Evolutionary conservation across 2,888 invertebrate species (phyloP).

Genomic region (Drosophila anceps): DNA sequence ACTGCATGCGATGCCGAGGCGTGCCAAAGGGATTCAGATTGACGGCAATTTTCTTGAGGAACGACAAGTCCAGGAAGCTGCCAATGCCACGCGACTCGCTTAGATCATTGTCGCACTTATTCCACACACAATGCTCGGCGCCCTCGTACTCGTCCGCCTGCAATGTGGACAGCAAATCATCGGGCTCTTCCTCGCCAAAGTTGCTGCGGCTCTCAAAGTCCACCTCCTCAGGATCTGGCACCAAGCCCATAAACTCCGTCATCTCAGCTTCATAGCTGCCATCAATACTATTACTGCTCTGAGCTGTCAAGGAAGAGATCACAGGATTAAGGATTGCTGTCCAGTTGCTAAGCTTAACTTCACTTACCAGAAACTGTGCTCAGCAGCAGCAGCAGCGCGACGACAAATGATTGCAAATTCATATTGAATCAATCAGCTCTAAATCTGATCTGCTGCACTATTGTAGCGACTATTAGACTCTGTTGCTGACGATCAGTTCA

Average conservation of each 20-base stretch:
- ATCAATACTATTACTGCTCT: conserved; percentile 21
- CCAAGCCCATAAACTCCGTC: conserved; percentile 56
- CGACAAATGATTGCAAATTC: conserved; percentile 27
- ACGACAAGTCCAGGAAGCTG: conserved; percentile 69
- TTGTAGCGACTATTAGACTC: conserved; percentile 48
- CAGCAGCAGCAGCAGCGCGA: conserved; percentile 23
- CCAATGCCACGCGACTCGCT: conserved; percentile 64
- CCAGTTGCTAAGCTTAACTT: not conserved
- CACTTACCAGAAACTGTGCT: conserved; percentile 38
- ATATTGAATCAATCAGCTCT: conserved; percentile 45
- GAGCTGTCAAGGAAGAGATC: conserved; percentile 23
- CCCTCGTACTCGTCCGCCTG: conserved; percentile 70
- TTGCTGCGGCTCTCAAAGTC: conserved; percentile 43
- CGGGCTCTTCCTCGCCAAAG: conserved; percentile 44
- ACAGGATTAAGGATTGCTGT: not conserved
- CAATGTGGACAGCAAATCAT: conserved; percentile 41
- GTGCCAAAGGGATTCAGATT: conserved; percentile 75
- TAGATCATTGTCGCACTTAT: conserved; percentile 78
- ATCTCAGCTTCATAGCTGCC: conserved; percentile 57
- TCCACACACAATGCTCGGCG: conserved; percentile 69
- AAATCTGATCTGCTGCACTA: conserved; percentile 13
- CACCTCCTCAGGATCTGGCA: conserved; percentile 45
- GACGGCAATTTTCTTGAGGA: conserved; percentile 73
- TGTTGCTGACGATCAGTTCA: conserved; percentile 34
- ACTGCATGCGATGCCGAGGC: conserved; percentile 70